Percentiles rank a stretch among this genome's conserved stretches.
These are phyloP conservation scores for Macrochelys suwanniensis DNA, from an alignment of 2,797 vertebrate species.

Conservation along the genomic window DNA sequence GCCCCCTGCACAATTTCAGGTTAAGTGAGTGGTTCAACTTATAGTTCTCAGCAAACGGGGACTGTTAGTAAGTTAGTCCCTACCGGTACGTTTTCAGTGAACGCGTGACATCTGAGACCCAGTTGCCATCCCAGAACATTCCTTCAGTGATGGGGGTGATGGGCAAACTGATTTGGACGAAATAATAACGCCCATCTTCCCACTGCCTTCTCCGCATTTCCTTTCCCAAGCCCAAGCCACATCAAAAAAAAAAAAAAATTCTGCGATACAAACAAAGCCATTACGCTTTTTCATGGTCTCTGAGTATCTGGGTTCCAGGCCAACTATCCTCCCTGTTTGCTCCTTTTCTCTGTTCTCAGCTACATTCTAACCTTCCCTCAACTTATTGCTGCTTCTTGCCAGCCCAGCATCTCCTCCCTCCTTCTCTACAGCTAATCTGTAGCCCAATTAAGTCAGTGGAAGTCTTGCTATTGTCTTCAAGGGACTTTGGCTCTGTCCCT, in stretches of 20 bases:
- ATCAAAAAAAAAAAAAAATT: not conserved
- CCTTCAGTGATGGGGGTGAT: fast-evolving
- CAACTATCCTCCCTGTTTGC: fast-evolving
- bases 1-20: not conserved
- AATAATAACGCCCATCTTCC: not conserved
- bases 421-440: conserved; percentile 19
- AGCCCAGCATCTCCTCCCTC: conserved; percentile 25
- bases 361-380: conserved; percentile 32
- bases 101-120: not conserved
- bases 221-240: not conserved
- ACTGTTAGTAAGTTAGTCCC: not conserved
- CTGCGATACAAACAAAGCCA: not conserved
- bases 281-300: not conserved
- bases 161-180: not conserved
- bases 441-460: not conserved
- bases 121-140: not conserved
- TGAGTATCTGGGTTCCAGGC: not conserved
- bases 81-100: fast-evolving
- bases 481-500: not conserved
- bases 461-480: conserved; percentile 47
- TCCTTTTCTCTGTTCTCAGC: not conserved
- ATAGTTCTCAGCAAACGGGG: not conserved
- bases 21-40: not conserved
- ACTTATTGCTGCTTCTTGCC: not conserved
- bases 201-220: fast-evolving